Percentiles rank a stretch among this genome's conserved stretches.
These are phyloP conservation scores for Acheta domesticus DNA, from an alignment of 2,888 invertebrate species.

Conservation along the genomic window DNA sequence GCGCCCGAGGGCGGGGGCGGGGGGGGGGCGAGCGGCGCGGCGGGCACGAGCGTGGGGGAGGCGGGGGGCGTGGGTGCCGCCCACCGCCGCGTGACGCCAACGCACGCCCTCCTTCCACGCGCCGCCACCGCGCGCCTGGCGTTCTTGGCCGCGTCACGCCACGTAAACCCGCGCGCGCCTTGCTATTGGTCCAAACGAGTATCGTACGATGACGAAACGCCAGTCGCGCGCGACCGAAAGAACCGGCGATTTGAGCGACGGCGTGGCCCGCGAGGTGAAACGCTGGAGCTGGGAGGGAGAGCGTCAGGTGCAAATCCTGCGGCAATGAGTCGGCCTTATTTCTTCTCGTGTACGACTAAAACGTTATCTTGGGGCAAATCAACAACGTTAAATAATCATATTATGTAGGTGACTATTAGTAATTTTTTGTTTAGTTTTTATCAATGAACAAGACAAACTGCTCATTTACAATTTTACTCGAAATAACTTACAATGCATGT, in stretches of 20 bases:
- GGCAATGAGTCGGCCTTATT: too few species aligned
- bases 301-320: too few species aligned
- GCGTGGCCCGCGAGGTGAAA: too few species aligned
- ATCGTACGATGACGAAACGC: neutral
- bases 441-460: too few species aligned
- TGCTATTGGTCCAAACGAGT: neutral
- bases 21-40: neutral
- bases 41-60: neutral
- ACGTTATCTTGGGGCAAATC: too few species aligned
- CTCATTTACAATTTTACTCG: too few species aligned
- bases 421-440: too few species aligned
- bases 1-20: neutral
- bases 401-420: too few species aligned
- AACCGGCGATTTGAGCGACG: neutral
- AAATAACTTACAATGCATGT: too few species aligned
- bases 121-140: neutral
- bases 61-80: neutral
- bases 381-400: too few species aligned
- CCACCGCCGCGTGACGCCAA: neutral
- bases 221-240: neutral
- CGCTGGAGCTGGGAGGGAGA: too few species aligned
- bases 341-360: too few species aligned
- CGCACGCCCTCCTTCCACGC: constrained; percentile 1
- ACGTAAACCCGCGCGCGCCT: neutral
- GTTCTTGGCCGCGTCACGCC: constrained; percentile 18